Base-by-base conservation (phyloP, 1,140 invertebrate genomes). In the Hirudo medicinalis region DNA sequence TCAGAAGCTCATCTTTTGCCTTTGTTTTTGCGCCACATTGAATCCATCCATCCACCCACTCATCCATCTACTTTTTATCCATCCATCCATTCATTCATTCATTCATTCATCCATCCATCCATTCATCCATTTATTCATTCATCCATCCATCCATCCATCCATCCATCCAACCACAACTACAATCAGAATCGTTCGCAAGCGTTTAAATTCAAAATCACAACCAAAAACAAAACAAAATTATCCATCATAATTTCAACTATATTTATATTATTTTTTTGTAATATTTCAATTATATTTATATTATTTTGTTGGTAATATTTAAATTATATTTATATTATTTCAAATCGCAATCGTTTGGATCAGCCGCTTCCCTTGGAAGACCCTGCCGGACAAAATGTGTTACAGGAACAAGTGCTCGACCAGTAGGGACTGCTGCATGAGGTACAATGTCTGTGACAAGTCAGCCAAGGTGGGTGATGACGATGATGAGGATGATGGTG, bases 401-500 rank as follows among this genome's bases (percentile, higher is more conserved):
- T 68, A 36, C 29, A 29, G 67, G 22, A 40, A 68, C 29, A 36
- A 29, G 27, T 68, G 67, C 27, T 36, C 29, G 11, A 3, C 25
- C 1, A 40, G 40, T 40, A 8, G 29, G 5, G 67, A 68, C 27
- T 68, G 67, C 19, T 68, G 67, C 67, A 68, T 68, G 67, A 29
- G 67, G n/a, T 68, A 68, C 27, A 68, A 68, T 27, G 29, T 68
- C 29, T 68, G 67, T 27, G 67, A 68, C 32, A 68, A 68, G 67
- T 68, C 67, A 3, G 67, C 67, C 67, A 68, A 68, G 67, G 43
- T 49, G 43, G 11, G 43, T 49, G 43, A 49, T 49, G 43, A 49
- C 11, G 29, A 63, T 32, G 29, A 63, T 32, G 29, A 9, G 0
- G 60, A 63, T 63, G 60, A 63, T 63, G 60, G 17, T 20, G 60